phyloP scores from a whole-genome alignment of 2,113 vertebrate genomes.

The Istiophorus platypterus region DNA sequence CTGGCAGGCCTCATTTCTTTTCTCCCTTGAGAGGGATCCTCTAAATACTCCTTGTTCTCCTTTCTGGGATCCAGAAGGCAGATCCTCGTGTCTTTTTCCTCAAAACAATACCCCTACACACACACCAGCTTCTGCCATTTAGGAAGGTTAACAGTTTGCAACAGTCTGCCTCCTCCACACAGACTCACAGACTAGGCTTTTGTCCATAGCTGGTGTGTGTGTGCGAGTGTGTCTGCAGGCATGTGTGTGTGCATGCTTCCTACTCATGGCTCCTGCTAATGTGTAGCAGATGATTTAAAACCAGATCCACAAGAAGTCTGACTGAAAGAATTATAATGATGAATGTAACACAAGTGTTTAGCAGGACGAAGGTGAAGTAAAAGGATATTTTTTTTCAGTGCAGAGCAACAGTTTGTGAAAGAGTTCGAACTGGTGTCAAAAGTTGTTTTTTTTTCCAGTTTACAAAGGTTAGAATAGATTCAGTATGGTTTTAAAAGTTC shows the following conservation, averaged over 20 bases:
- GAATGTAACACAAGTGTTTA: slow-evolving; percentile 70
- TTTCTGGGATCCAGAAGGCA: slow-evolving; percentile 63
- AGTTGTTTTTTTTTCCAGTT: neutral
- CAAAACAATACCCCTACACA: slow-evolving; percentile 54
- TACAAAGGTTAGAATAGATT: neutral
- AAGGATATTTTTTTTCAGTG: slow-evolving; percentile 16
- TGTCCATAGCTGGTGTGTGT: slow-evolving; percentile 57
- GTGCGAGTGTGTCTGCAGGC: slow-evolving; percentile 19
- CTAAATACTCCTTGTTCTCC: slow-evolving; percentile 70
- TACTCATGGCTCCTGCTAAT: slow-evolving; percentile 74
- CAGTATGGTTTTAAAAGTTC: too few relatives aligned
- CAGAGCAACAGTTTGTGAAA: slow-evolving; percentile 1
- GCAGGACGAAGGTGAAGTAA: slow-evolving; percentile 35
- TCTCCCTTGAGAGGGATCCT: slow-evolving; percentile 61
- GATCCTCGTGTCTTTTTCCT: slow-evolving; percentile 66
- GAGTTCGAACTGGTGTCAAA: neutral
- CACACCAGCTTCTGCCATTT: slow-evolving; percentile 63
- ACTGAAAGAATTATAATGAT: slow-evolving; percentile 70
- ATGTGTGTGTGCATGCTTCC: slow-evolving; percentile 44
- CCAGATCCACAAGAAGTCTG: slow-evolving; percentile 63
- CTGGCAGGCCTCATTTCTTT: slow-evolving; percentile 62
- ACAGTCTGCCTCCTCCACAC: slow-evolving; percentile 68
- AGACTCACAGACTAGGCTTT: slow-evolving; percentile 71
- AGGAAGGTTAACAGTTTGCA: slow-evolving; percentile 77
- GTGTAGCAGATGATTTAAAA: slow-evolving; percentile 81